Evolutionary conservation across 2,113 vertebrate genomes (phyloP), one percentile per base, ranked within the genome.

Genomic region (Callospermophilus lateralis): DNA sequence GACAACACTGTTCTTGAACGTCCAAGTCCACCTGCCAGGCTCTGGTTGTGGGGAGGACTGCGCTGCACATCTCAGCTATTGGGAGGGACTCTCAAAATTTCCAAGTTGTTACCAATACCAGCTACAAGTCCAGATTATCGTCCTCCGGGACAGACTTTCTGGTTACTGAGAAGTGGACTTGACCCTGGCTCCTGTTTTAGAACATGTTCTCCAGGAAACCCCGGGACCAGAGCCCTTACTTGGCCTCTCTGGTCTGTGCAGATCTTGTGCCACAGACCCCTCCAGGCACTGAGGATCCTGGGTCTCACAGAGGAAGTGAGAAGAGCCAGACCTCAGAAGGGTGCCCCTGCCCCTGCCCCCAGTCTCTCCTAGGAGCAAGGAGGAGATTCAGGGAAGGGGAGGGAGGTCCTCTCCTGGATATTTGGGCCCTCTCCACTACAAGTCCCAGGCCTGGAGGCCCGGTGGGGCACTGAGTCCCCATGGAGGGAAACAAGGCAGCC

Each of bases 1-100:
- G n/a, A 45, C 0, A 26, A n/a, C 3, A 2, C 0, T 4, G n/a
- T 8, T 92, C 73, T 79, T 80, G 26, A 4, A 4, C 10, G 1
- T 3, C 17, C 26, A 24, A 24, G 20, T 1, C 28, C 19, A 1
- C n/a, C 37, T 37, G 26, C 4, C 2, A 30, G 70, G 72, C 20
- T 16, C 1, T 10, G 86, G 53, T 42, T 20, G 32, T 5, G 78
- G 76, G 45, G 65, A 65, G 72, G 24, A 4, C 20, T 17, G 26
- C 32, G 34, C 63, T 68, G 8, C 28, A 30, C 5, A 0, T 10
- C 15, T 76, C 37, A 3, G 22, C 12, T 20, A 13, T 19, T 24
- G 19, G n/a, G 42, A 45, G 4, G 9, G 30, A 77, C 8, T 48
- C n/a, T 74, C 67, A 28, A 16, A 42, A 76, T 63, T 67, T 10